These are phyloP conservation scores for Agonopterix alstromeriana DNA, from an alignment of 2,888 invertebrate genomes.

Conservation along the genomic window DNA sequence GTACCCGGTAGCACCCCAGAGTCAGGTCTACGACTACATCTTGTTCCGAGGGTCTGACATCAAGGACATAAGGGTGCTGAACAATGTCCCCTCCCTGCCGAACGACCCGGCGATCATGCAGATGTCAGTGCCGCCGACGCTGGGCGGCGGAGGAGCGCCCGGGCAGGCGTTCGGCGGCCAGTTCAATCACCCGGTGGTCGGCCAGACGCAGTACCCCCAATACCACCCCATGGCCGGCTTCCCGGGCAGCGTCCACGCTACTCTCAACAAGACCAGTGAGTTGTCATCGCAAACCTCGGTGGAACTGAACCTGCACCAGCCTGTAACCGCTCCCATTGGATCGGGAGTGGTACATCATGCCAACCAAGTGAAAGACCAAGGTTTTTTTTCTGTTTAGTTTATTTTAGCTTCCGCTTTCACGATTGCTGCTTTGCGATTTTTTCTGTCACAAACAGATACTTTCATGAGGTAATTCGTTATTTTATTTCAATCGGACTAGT, in stretches of 20 bases:
- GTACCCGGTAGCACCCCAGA: conserved; percentile 96
- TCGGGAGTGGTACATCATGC: conserved; percentile 63
- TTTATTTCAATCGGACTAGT: background rate
- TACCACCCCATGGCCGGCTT: conserved; percentile 74
- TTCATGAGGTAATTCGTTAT: conserved; percentile 6
- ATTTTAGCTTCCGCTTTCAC: conserved; percentile 49
- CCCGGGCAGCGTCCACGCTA: conserved; percentile 61
- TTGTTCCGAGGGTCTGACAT: conserved; percentile 98
- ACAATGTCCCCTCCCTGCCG: conserved; percentile 88
- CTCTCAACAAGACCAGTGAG: conserved; percentile 74
- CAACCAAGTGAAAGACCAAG: conserved; percentile 77
- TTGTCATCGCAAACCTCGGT: conserved; percentile 66
- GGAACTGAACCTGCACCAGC: conserved; percentile 49
- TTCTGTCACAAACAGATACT: conserved; percentile 31
- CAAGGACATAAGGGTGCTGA: conserved; percentile 98
- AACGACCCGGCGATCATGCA: conserved; percentile 99
- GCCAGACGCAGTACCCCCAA: conserved; percentile 68
- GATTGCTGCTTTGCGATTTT: conserved; percentile 68
- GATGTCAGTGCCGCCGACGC: conserved; percentile 86
- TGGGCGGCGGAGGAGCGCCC: conserved; percentile 78
- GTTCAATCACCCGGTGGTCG: conserved; percentile 84
- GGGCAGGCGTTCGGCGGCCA: conserved; percentile 79
- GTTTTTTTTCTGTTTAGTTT: conserved; percentile 46
- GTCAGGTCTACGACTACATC: conserved; percentile 99
- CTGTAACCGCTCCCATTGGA: conserved; percentile 56